phyloP scores from a whole-genome alignment of 2,797 vertebrate genomes.

The Sciurus vulgaris region DNA sequence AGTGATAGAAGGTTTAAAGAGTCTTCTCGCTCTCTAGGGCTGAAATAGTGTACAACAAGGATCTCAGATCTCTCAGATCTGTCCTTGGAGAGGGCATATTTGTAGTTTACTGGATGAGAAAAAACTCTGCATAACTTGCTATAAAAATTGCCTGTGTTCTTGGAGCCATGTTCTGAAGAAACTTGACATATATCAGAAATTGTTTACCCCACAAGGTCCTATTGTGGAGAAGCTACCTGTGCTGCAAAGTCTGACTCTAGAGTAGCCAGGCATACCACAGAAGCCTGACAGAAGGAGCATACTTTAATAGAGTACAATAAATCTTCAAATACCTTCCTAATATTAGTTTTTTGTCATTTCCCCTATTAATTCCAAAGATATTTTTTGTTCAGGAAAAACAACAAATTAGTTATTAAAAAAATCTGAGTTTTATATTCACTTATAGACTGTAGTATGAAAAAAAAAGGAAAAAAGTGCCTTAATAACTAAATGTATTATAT shows the following conservation, averaged over 20 bases:
- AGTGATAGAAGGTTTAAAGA: neutral
- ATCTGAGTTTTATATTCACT: neutral
- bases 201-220: fast-evolving
- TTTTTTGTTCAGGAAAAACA: neutral
- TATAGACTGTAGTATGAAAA: neutral
- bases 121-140: neutral
- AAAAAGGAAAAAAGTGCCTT: neutral
- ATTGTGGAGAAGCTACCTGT: neutral
- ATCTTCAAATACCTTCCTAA: neutral
- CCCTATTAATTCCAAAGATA: neutral
- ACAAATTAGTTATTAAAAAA: neutral
- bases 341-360: neutral
- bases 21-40: too few relatives aligned
- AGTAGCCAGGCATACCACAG: neutral
- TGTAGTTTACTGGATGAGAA: neutral
- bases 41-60: neutral
- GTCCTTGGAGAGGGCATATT: neutral
- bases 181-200: neutral
- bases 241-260: neutral
- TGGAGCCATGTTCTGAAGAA: neutral
- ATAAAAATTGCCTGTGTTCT: neutral
- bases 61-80: neutral
- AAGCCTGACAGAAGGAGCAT: fast-evolving
- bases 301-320: neutral
- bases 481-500: neutral